Evolutionary conservation across 2,113 vertebrate genomes (phyloP), one percentile per base, ranked within the genome.

Genomic region (Sinocyclocheilus anophthalmus): DNA sequence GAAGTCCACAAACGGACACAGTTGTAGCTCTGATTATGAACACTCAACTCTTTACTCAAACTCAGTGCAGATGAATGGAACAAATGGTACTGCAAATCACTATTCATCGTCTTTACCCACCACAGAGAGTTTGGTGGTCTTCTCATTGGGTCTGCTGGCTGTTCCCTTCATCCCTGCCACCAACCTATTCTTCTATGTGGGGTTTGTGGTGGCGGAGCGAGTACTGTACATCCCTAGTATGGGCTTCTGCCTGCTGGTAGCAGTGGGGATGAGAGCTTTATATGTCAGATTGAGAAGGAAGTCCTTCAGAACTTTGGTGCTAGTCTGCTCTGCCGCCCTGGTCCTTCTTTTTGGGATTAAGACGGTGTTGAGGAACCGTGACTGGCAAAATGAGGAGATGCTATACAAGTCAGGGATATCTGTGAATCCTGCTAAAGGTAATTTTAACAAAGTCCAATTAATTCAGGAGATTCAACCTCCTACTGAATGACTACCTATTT

Each of bases 361-460:
- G 94, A 99, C 98, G 10, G 94, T 96, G 50, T 92, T 97, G 93
- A 97, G 98, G 93, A 99, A 99, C 88, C 94, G 92, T 84, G 98
- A 99, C 94, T 99, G 98, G 98, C 95, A 96, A 90, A 98, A 97
- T 84, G 98, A 99, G 90, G 98, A 99, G 94, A 98, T 99, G 97
- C 96, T 99, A 45, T 99, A 99, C 94, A 97, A 95, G 90, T 99
- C 98, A 92, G 98, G 98, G 93, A 99, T 99, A 93, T 97, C 97
- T 93, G 97, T 99, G 88, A 99, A 99, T 92, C 98, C 98, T 92
- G 98, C 98, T 86, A 99, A 99, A 98, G 98, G 98, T 99, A 95
- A 93, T 96, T 86, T 73, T 48, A 48, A 48, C 45, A 48, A 0
- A 12, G 10, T 48, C 45, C 45, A 12, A 12, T 3, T 12, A 12